phyloP scores from a whole-genome alignment of 2,888 invertebrate genomes.

The Scrobipalpa atriplicella region DNA sequence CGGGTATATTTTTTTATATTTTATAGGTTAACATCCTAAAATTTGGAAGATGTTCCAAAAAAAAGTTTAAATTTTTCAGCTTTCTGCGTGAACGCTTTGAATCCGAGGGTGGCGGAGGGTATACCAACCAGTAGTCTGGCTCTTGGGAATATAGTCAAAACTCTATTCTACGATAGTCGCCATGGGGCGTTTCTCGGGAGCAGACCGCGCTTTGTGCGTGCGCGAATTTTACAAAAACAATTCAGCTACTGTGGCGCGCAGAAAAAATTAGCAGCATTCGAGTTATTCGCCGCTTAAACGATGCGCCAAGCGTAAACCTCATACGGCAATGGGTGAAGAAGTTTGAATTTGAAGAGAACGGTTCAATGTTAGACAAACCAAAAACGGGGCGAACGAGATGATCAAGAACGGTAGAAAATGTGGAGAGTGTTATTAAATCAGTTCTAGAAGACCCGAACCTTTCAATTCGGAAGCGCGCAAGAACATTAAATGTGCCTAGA shows the following conservation, averaged over 20 bases:
- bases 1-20: no score
- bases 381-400: constrained; percentile 36
- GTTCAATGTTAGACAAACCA: constrained; percentile 36
- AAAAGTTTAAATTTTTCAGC: neutral
- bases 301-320: constrained; percentile 30
- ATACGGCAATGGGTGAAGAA: constrained; percentile 32
- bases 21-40: no score
- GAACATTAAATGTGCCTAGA: constrained; percentile 8
- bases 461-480: constrained; percentile 39
- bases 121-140: neutral
- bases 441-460: constrained; percentile 35
- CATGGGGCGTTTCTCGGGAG: no score
- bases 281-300: constrained; percentile 16
- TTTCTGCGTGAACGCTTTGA: constrained; percentile 3
- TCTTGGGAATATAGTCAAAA: no score
- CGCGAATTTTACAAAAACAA: no score
- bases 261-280: constrained; percentile 18
- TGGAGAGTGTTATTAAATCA: constrained; percentile 33
- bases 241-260: neutral
- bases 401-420: constrained; percentile 36
- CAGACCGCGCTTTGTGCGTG: no score
- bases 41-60: no score
- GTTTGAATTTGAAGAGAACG: no score
- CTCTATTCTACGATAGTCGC: no score
- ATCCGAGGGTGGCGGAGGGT: neutral